phyloP scores from a whole-genome alignment of 2,113 vertebrate species.

The Dipodomys stephensi region DNA sequence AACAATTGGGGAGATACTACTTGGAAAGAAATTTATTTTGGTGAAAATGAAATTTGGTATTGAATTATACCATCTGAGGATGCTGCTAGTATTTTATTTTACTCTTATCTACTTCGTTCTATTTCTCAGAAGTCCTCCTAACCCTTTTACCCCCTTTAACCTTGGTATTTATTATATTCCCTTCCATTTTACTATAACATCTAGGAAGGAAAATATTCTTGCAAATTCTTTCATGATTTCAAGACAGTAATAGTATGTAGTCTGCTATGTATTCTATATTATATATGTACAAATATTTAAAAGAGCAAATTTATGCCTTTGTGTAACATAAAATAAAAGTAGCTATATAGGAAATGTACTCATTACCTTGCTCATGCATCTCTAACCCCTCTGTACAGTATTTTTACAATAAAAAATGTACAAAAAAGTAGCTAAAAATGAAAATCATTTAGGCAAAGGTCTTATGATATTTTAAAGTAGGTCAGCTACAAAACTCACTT shows the following conservation, averaged over 20 bases:
- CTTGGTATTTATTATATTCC: background rate
- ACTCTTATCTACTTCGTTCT: background rate
- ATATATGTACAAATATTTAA: background rate
- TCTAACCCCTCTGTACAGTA: too few relatives aligned
- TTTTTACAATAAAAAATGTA: too few relatives aligned
- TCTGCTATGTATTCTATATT: background rate
- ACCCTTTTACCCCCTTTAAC: background rate
- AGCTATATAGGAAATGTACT: background rate
- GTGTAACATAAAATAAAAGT: background rate
- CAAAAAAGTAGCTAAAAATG: background rate
- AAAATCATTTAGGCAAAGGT: background rate
- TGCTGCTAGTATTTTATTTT: background rate
- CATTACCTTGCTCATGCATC: too few relatives aligned
- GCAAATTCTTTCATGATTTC: background rate
- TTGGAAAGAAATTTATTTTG: background rate
- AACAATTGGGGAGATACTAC: background rate
- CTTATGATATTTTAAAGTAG: background rate
- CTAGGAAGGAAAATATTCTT: slow-evolving; percentile 29
- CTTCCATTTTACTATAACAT: background rate
- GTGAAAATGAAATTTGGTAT: background rate
- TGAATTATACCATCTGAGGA: background rate
- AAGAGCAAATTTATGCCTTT: background rate
- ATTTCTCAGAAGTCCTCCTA: background rate
- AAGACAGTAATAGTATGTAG: background rate
- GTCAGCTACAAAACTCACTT: background rate